Percentiles rank a stretch among this genome's conserved stretches.
phyloP scores from a whole-genome alignment of 2,888 invertebrate genomes.

The Proisotoma minuta region DNA sequence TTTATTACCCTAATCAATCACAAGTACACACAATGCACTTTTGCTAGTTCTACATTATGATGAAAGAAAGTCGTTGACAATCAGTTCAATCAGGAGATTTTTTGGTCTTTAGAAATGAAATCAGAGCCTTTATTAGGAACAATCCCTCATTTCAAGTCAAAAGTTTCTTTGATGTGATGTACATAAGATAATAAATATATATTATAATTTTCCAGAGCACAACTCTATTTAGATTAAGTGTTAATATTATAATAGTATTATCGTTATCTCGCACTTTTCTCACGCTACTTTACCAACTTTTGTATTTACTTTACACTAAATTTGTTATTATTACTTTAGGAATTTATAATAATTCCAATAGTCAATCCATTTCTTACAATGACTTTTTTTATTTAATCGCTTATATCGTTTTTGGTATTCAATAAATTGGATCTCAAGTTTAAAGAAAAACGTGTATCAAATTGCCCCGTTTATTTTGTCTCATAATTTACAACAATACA shows the following conservation, averaged over 20 bases:
- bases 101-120: conserved; percentile 13
- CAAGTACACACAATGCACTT: neutral
- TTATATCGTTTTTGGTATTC: conserved; percentile 2
- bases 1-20: conserved; percentile 7
- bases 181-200: conserved; percentile 31
- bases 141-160: conserved; percentile 9
- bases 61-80: conserved; percentile 40
- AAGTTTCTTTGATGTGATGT: conserved; percentile 37
- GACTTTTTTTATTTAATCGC: neutral
- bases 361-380: neutral
- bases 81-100: conserved; percentile 30
- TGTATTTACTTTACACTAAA: neutral
- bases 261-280: neutral
- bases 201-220: too few relatives aligned
- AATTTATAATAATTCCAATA: conserved; percentile 1
- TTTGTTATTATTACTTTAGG: neutral
- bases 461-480: neutral
- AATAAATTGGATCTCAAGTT: conserved; percentile 5
- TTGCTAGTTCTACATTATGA: conserved; percentile 3
- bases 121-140: conserved; percentile 8
- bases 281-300: neutral
- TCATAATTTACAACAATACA: neutral
- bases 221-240: neutral
- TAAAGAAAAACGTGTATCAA: neutral
- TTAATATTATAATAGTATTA: neutral